These are phyloP conservation scores for Anhinga anhinga DNA, from an alignment of 2,113 vertebrate genomes.

Conservation along the genomic window DNA sequence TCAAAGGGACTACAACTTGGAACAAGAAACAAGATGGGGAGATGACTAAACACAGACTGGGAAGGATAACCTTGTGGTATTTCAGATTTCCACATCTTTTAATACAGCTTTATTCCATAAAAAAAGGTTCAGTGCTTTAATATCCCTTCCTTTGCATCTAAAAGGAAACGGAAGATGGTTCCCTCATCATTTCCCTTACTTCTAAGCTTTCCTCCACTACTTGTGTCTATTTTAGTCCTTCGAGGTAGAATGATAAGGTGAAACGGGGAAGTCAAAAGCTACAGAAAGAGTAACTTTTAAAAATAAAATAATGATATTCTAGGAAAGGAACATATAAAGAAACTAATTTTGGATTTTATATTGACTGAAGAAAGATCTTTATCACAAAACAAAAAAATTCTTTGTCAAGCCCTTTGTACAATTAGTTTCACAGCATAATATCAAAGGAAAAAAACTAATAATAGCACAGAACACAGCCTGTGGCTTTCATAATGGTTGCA, in stretches of 20 bases:
- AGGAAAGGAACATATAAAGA: background rate
- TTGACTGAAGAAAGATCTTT: background rate
- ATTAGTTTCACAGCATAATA: background rate
- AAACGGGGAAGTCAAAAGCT: background rate
- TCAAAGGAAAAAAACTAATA: background rate
- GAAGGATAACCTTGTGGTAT: background rate
- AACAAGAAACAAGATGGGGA: background rate
- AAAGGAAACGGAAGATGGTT: background rate
- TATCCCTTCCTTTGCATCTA: background rate
- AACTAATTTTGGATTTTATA: background rate
- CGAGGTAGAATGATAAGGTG: background rate
- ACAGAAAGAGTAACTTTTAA: background rate
- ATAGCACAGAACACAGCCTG: background rate
- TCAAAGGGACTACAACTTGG: background rate
- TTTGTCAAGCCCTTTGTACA: background rate
- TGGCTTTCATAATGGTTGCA: background rate
- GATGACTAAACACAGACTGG: background rate
- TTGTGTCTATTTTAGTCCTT: background rate
- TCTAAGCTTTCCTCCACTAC: background rate
- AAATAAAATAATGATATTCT: background rate
- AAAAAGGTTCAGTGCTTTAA: background rate
- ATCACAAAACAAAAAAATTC: background rate
- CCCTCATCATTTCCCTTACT: background rate
- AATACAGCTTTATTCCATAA: background rate
- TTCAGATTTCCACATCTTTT: background rate